These are phyloP conservation scores for Lochmaea crataegi DNA, from an alignment of 2,888 invertebrate species.

Conservation along the genomic window DNA sequence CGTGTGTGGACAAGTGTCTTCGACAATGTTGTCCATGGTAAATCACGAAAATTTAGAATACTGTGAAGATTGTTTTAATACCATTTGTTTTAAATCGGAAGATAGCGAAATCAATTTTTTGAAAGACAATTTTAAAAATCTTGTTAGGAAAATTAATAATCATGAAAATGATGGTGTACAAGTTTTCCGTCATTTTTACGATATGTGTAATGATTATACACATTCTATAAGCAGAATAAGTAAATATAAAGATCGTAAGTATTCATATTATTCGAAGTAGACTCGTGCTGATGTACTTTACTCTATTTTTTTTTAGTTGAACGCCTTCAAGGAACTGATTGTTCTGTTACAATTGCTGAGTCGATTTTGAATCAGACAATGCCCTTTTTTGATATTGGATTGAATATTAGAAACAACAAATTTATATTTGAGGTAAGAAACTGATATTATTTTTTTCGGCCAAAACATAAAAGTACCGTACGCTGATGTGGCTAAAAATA, in stretches of 20 bases:
- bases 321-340: not conserved
- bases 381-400: conserved; percentile 38
- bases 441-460: not conserved
- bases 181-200: conserved; percentile 29
- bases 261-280: not conserved
- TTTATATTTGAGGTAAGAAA: conserved; percentile 34
- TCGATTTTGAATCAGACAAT: conserved; percentile 30
- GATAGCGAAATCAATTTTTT: conserved; percentile 8
- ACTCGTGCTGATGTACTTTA: not conserved
- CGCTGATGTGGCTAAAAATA: no score
- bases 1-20: conserved; percentile 30
- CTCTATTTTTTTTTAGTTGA: conserved; percentile 16
- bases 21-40: conserved; percentile 28
- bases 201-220: conserved; percentile 19
- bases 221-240: conserved; percentile 15
- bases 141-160: conserved; percentile 10
- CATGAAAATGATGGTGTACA: not conserved
- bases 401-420: conserved; percentile 20
- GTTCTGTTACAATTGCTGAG: conserved; percentile 17
- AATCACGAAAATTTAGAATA: conserved; percentile 21
- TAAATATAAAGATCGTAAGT: conserved; percentile 22
- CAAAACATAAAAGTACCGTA: no score
- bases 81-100: conserved; percentile 26
- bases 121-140: conserved; percentile 11
- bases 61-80: conserved; percentile 31